Evolutionary conservation across 2,113 vertebrate genomes (phyloP), one percentile per base, ranked within the genome.

Genomic region (Tricholaema leucomelas): DNA sequence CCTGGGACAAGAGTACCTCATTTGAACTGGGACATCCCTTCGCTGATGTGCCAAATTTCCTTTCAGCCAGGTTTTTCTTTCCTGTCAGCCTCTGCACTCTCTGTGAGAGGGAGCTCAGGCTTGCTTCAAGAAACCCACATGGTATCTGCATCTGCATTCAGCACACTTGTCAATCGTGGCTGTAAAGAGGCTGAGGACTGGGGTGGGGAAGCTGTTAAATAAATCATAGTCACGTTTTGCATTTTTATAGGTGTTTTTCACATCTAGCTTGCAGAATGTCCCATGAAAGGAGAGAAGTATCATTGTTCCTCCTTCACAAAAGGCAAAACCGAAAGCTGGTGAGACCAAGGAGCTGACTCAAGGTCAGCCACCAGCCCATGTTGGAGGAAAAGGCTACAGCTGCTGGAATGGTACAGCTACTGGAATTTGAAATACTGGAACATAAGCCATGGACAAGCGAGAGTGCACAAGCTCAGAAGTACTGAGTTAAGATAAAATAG

Each of bases 171-270:
- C 85, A 84, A 15, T 81, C 30, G 27, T 11, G 19, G 63, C 65
- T 42, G 82, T 35, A 59, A 67, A 92, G 74, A 79, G 81, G 77
- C 59, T 79, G 86, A 93, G 71, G 50, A 38, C 21, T 28, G 36
- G 77, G 71, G 15, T 87, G 63, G 90, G 54, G 80, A 61, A 79
- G 55, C 83, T 92, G 63, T 73, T 94, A n/a, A 87, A 95, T 85
- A 94, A 91, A 95, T 84, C 90, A 81, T 15, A 67, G 83, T 38
- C 54, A 46, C 2, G 16, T 50, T 92, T 73, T 92, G 92, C 63
- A 85, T 88, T 92, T 87, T 85, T 93, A 92, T 69, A 55, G 63
- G 25, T 33, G 44, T 7, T 87, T 73, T 74, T 90, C 67, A 17
- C 0, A 44, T 65, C 88, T 90, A 30, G 50, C 71, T 93, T 5